Percentiles rank a stretch among this genome's conserved stretches.
Evolutionary conservation across 1,140 invertebrate genomes (phyloP).

Genomic region (Psix sp.): DNA sequence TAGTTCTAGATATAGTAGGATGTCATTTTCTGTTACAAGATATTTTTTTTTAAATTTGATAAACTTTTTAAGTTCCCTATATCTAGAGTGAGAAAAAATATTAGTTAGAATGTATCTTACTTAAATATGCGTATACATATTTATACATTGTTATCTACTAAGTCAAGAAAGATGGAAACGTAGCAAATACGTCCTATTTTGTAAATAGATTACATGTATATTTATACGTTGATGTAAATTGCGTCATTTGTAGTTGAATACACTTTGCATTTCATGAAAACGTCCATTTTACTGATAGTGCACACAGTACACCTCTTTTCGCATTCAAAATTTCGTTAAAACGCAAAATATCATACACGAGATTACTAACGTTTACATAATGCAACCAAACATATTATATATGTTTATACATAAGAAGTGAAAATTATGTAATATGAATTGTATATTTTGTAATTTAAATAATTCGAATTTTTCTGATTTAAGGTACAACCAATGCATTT

Average conservation of each 20-base stretch:
- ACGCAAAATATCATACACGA: background rate
- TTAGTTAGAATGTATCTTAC: background rate
- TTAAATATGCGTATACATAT: constrained; percentile 26
- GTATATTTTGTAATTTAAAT: no score
- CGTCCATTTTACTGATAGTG: constrained; percentile 28
- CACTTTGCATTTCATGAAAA: constrained; percentile 40
- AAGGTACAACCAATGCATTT: no score
- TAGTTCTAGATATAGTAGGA: no score
- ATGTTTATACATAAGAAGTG: no score
- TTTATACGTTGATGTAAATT: constrained; percentile 34
- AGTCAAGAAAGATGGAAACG: constrained; percentile 17
- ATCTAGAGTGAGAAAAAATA: no score
- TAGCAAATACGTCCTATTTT: constrained; percentile 33
- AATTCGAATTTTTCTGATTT: no score
- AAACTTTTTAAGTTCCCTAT: no score
- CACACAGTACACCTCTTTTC: constrained; percentile 31
- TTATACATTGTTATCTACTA: constrained; percentile 16
- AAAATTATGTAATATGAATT: no score
- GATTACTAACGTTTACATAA: no score
- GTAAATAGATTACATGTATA: constrained; percentile 43
- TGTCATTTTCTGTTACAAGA: no score
- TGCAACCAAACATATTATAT: no score
- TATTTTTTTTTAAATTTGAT: no score
- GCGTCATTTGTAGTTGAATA: constrained; percentile 22
- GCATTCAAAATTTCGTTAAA: constrained; percentile 20